Conservation (phyloP, 2,113 vertebrate species). For the Danionella cerebrum region DNA sequence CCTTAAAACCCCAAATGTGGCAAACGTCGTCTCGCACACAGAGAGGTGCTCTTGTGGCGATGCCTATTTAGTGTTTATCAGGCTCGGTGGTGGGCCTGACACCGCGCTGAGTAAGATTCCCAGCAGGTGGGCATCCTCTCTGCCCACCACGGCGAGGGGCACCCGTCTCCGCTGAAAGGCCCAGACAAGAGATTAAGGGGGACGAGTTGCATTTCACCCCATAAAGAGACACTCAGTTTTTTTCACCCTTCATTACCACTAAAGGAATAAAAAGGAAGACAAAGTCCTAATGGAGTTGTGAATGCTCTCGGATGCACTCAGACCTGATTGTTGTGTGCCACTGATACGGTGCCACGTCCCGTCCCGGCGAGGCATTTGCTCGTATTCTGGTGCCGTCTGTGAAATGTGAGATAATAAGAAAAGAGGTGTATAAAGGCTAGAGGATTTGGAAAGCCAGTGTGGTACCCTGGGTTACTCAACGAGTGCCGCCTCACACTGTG, state of each 20-base stretch:
- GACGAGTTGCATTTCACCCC: conserved; percentile 47
- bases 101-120: conserved; percentile 79
- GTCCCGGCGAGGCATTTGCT: conserved; percentile 34
- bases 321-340: conserved; percentile 48
- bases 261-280: conserved; percentile 39
- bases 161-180: conserved; percentile 67
- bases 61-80: conserved; percentile 73
- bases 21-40: conserved; percentile 6
- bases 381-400: conserved; percentile 49
- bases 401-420: conserved; percentile 68
- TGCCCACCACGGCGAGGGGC: conserved; percentile 61
- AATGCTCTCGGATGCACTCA: conserved; percentile 41
- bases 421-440: conserved; percentile 31
- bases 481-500: conserved; percentile 62
- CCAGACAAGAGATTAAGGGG: conserved; percentile 70
- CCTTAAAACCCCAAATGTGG: conserved; percentile 36
- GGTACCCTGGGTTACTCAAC: conserved; percentile 61
- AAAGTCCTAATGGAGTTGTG: conserved; percentile 61
- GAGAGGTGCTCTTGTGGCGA: conserved; percentile 62
- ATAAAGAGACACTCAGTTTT: conserved; percentile 56
- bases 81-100: conserved; percentile 65
- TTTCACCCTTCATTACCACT: conserved; percentile 60
- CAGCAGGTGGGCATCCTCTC: conserved; percentile 69
- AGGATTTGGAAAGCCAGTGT: conserved; percentile 57
- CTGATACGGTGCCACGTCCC: conserved; percentile 37